phyloP scores from a whole-genome alignment of 2,888 invertebrate species.

The Blastobasis lacticolella region DNA sequence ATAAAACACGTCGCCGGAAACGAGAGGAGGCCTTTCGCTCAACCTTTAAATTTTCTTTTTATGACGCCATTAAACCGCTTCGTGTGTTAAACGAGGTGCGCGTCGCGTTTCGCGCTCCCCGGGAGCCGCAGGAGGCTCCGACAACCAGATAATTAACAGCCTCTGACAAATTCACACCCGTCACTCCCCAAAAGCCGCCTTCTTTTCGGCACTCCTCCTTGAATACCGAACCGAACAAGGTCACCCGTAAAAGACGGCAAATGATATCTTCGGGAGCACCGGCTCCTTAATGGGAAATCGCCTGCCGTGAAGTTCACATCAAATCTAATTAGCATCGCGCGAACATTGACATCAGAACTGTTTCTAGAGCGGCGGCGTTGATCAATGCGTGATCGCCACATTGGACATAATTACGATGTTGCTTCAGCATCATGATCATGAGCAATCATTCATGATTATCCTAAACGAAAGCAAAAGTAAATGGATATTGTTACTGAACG shows the following conservation, averaged over 20 bases:
- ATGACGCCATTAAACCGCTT: slow-evolving; percentile 41
- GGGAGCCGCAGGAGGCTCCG: slow-evolving; percentile 36
- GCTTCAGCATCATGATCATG: no score
- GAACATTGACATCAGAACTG: no score
- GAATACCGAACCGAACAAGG: slow-evolving; percentile 11
- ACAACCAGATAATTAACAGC: slow-evolving; percentile 60
- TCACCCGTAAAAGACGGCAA: not conserved
- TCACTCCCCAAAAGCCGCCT: slow-evolving; percentile 23
- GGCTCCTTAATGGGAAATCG: slow-evolving; percentile 1
- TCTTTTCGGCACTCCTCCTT: slow-evolving; percentile 23
- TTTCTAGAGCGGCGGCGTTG: slow-evolving; percentile 7
- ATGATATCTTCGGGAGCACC: slow-evolving; percentile 1
- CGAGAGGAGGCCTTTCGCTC: slow-evolving; percentile 23
- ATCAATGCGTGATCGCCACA: slow-evolving; percentile 4
- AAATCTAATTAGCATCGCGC: slow-evolving; percentile 17
- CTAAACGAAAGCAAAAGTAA: no score
- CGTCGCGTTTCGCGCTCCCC: slow-evolving; percentile 49
- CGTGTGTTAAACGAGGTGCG: slow-evolving; percentile 45
- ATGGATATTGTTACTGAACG: no score
- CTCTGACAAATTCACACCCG: slow-evolving; percentile 62
- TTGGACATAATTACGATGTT: no score
- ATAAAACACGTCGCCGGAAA: slow-evolving; percentile 7
- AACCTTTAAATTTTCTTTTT: slow-evolving; percentile 36
- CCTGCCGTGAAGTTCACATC: slow-evolving; percentile 14
- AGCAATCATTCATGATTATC: no score